phyloP scores from a whole-genome alignment of 2,888 invertebrate species.

The Plebejus anna region DNA sequence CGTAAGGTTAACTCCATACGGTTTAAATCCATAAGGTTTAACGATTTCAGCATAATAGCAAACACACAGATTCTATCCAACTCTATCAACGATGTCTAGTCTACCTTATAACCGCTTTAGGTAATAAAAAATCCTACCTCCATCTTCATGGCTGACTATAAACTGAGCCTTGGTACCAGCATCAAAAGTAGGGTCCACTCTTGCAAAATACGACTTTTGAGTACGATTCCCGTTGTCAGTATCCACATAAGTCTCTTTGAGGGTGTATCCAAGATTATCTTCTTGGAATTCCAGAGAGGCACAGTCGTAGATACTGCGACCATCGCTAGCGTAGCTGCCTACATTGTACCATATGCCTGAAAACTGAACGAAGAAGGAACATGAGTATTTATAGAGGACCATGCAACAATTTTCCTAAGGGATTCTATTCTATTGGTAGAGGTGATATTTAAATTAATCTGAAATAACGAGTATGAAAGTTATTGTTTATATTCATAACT shows the following conservation, averaged over 20 bases:
- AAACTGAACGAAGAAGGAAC: conserved; percentile 49
- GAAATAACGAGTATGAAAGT: not conserved
- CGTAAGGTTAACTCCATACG: too few species aligned
- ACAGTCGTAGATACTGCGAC: conserved; percentile 61
- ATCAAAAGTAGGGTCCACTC: conserved; percentile 70
- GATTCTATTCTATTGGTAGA: not conserved
- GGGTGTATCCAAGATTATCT: conserved; percentile 66
- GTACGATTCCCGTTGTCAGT: conserved; percentile 59
- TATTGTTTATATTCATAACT: not conserved
- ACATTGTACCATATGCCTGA: conserved; percentile 71
- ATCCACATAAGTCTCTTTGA: conserved; percentile 63
- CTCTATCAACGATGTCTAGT: not conserved
- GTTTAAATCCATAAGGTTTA: too few species aligned
- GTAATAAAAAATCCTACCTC: conserved; percentile 48
- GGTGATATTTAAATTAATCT: not conserved
- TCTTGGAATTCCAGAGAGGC: conserved; percentile 66
- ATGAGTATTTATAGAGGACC: not conserved
- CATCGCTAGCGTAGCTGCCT: conserved; percentile 67
- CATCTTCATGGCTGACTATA: conserved; percentile 66
- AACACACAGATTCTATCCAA: too few species aligned
- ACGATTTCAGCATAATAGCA: too few species aligned
- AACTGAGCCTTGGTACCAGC: conserved; percentile 66
- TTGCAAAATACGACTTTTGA: conserved; percentile 66
- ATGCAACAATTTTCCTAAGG: not conserved
- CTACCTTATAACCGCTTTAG: too few species aligned